Conservation (phyloP, 2,888 invertebrate species). For the Carabus problematicus region DNA sequence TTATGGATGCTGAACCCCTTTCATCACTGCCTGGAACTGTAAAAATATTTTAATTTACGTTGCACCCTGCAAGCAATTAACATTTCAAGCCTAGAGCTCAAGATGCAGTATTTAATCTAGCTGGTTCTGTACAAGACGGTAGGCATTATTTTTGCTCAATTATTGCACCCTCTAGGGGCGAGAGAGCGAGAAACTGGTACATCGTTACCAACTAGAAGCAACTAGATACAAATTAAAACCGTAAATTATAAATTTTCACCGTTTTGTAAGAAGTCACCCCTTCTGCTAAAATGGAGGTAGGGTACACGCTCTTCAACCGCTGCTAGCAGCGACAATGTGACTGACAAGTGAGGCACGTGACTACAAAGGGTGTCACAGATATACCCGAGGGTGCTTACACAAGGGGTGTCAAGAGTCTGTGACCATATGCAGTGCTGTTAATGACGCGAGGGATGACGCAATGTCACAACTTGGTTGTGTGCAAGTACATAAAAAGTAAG, state of each 20-base stretch:
- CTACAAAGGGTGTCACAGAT: neutral
- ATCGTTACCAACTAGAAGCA: neutral
- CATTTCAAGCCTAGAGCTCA: no score
- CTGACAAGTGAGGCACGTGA: neutral
- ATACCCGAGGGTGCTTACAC: neutral
- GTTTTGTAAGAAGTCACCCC: constrained; percentile 25
- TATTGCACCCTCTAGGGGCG: neutral
- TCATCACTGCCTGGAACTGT: no score
- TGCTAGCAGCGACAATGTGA: neutral
- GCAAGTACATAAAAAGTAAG: neutral
- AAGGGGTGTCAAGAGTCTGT: constrained; percentile 12
- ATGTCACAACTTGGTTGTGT: neutral
- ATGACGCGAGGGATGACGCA: neutral
- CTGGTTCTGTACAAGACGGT: neutral
- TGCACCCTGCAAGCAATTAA: no score
- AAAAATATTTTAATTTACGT: no score
- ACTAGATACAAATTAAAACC: constrained; percentile 36
- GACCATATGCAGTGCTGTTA: neutral
- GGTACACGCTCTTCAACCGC: neutral
- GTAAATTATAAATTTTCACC: constrained; percentile 35
- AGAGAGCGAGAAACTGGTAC: neutral
- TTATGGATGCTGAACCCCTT: no score
- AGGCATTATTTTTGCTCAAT: no score
- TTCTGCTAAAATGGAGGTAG: neutral
- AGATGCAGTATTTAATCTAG: no score